Evolutionary conservation across 2,888 invertebrate species (phyloP).

Genomic region (Coleophora deauratella): DNA sequence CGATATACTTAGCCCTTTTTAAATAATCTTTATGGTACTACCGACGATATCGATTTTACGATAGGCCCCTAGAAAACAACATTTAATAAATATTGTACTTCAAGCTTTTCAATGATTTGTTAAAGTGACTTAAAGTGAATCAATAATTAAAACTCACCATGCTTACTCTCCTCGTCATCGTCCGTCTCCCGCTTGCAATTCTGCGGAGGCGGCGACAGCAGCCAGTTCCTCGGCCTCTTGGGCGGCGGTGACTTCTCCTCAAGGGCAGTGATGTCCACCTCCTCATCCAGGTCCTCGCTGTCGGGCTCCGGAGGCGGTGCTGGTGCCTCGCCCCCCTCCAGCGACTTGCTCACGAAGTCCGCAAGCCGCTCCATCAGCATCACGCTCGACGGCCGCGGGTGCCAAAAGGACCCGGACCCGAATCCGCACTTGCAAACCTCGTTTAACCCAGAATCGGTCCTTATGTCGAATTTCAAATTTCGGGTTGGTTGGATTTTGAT

Average conservation of each 20-base stretch:
- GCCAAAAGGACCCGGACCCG: constrained; percentile 2
- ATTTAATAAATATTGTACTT: no score
- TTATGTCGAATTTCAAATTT: no score
- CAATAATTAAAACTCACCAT: constrained; percentile 35
- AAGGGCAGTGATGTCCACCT: constrained; percentile 65
- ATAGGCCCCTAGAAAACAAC: no score
- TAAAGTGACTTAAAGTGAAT: no score
- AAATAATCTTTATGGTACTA: no score
- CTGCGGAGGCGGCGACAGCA: constrained; percentile 58
- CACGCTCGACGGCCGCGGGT: constrained; percentile 47
- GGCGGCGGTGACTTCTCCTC: constrained; percentile 55
- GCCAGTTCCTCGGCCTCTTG: constrained; percentile 62
- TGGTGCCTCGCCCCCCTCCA: constrained; percentile 76
- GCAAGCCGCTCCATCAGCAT: constrained; percentile 90
- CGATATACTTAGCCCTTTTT: no score
- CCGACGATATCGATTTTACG: no score
- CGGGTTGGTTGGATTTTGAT: no score
- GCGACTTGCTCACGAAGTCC: constrained; percentile 92
- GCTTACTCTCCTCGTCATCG: constrained; percentile 59
- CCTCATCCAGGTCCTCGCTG: constrained; percentile 50
- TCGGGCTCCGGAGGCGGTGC: constrained; percentile 66
- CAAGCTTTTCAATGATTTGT: no score
- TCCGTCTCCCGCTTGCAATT: constrained; percentile 54
- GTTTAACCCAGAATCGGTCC: no score
- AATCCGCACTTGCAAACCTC: no score